Evolutionary conservation across 2,797 vertebrate species (phyloP), one percentile per base, ranked within the genome.

Genomic region (Aratinga solstitialis): DNA sequence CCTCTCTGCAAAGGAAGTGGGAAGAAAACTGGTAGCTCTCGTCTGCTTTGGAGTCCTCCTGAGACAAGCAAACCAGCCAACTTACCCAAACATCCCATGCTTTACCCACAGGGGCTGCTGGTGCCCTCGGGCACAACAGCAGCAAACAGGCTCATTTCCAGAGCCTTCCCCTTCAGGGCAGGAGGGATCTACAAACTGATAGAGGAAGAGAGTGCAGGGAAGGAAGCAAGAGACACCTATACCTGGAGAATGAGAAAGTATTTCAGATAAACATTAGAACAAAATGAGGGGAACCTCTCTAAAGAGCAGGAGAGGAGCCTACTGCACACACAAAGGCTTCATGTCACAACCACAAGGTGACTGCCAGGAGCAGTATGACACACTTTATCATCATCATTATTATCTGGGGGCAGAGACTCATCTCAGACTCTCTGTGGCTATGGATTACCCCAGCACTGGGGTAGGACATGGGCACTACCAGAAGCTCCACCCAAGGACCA

Each of bases 351-450:
- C 2, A 2, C 19, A 42, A 29, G 40, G 11, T 32, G 62, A 81
- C 32, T 26, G 34, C 23, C 58, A 43, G 29, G 9, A 86, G 10
- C 69, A 40, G 11, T 1, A 10, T 5, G 21, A 54, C 9, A 74
- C 9, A 8, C 53, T 29, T 13, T 2, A 16, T 11, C 2, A 6
- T 23, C 5, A 22, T 21, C 2, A 32, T 17, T 1, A 58, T 5
- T 2, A 26, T 38, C 7, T 27, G 38, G 3, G 11, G 5, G 11
- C 21, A 47, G 22, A 56, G 51, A 47, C 16, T 27, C 66, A 0
- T 18, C n/a, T 62, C 23, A 2, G 51, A 19, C 19, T 63, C 62
- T 26, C 56, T 10, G 12, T 26, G 65, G 32, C 22, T 27, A 24
- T 0, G 5, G 11, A 24, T 16, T 21, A 40, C 27, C 27, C 19